Conservation (phyloP, 2,888 invertebrate species). For the Magallana nippona region DNA sequence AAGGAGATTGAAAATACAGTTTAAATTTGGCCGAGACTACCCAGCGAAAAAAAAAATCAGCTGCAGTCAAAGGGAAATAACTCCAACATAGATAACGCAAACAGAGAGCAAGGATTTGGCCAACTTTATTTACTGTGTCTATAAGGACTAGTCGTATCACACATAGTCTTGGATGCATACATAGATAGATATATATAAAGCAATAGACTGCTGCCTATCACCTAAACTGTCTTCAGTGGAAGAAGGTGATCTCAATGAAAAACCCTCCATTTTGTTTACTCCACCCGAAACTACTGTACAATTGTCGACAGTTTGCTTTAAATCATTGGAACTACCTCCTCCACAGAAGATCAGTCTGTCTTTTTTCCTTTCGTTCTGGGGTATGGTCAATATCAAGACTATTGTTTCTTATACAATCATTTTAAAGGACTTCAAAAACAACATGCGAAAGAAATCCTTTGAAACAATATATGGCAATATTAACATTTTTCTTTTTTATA, state of each 20-base stretch:
- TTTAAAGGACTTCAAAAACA: slow-evolving; percentile 15
- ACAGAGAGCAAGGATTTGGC: background rate
- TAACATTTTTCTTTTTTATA: slow-evolving; percentile 12
- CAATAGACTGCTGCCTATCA: slow-evolving; percentile 3
- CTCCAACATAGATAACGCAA: background rate
- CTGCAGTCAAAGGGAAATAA: slow-evolving; percentile 10
- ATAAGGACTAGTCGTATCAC: slow-evolving; percentile 27
- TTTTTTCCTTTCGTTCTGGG: background rate
- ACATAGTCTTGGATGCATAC: slow-evolving; percentile 24
- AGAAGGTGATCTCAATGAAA: background rate
- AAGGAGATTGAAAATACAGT: no score
- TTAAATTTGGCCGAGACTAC: no score
- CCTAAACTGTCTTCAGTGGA: slow-evolving; percentile 14
- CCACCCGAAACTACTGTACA: background rate
- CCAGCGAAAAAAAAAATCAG: no score
- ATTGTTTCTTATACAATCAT: slow-evolving; percentile 3
- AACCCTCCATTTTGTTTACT: background rate
- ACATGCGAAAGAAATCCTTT: slow-evolving; percentile 23
- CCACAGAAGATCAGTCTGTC: background rate
- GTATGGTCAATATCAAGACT: slow-evolving; percentile 18
- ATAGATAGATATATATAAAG: background rate
- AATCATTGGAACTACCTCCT: background rate
- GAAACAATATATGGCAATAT: slow-evolving; percentile 1
- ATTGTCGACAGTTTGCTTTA: background rate
- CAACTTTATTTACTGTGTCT: slow-evolving; percentile 28